These are phyloP conservation scores for Gari tellinella DNA, from an alignment of 2,888 invertebrate species.

Conservation along the genomic window DNA sequence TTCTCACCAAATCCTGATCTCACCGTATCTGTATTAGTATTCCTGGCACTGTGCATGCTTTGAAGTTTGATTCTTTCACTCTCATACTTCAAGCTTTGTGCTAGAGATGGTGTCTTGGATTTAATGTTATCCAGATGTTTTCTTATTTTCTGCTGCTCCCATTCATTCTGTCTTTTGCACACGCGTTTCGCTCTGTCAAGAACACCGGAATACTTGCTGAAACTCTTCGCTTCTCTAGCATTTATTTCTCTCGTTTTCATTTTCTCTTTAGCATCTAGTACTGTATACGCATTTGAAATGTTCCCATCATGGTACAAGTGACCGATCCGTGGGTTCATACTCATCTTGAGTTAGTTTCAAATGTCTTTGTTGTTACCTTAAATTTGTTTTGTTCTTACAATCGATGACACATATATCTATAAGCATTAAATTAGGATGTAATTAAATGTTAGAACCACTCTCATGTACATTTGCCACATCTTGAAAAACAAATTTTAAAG, in stretches of 20 bases:
- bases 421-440: too few relatives aligned
- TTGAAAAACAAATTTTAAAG: too few relatives aligned
- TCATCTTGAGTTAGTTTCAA: conserved; percentile 31
- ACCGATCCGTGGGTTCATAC: conserved; percentile 59
- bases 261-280: conserved; percentile 69
- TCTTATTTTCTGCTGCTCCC: conserved; percentile 58
- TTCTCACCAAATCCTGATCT: neutral
- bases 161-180: conserved; percentile 55
- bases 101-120: conserved; percentile 60
- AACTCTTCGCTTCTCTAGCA: conserved; percentile 65
- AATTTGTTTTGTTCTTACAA: neutral
- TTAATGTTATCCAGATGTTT: conserved; percentile 54
- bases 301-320: conserved; percentile 71
- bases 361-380: neutral
- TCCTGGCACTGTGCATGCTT: neutral
- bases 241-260: conserved; percentile 69
- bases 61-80: conserved; percentile 8
- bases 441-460: too few relatives aligned
- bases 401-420: too few relatives aligned
- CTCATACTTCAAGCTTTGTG: conserved; percentile 8
- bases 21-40: neutral
- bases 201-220: conserved; percentile 54
- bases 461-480: too few relatives aligned
- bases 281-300: conserved; percentile 49
- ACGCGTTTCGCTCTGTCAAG: conserved; percentile 64